These are phyloP conservation scores for Dinothrombium tinctorium DNA, from an alignment of 1,140 invertebrate genomes.

Conservation along the genomic window DNA sequence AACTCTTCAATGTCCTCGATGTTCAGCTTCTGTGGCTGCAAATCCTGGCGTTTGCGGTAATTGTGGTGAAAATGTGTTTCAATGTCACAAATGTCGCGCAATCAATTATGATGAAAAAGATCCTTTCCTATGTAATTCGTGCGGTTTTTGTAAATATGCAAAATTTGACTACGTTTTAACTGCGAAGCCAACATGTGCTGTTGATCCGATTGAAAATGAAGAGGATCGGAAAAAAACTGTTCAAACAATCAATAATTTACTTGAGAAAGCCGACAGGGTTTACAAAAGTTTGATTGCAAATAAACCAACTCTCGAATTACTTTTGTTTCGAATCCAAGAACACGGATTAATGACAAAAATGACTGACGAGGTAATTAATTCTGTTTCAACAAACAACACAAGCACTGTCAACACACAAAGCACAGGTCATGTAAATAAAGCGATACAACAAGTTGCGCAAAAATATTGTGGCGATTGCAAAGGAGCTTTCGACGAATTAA, in stretches of 20 bases:
- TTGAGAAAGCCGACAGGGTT: constrained; percentile 82
- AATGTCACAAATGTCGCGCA: constrained; percentile 46
- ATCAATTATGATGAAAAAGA: constrained; percentile 99
- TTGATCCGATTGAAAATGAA: constrained; percentile 88
- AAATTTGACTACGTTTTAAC: constrained; percentile 85
- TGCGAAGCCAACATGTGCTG: constrained; percentile 70
- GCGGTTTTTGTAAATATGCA: constrained; percentile 98
- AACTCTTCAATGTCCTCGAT: constrained; percentile 68
- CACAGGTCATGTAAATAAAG: constrained; percentile 27
- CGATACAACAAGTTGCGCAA: constrained; percentile 41
- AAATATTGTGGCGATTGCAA: constrained; percentile 87
- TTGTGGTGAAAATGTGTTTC: constrained; percentile 95
- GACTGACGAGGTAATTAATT: constrained; percentile 28
- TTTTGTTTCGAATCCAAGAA: constrained; percentile 49
- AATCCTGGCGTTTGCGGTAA: constrained; percentile 92
- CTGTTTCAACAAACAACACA: not conserved
- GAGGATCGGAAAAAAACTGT: constrained; percentile 89
- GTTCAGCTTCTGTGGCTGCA: constrained; percentile 80
- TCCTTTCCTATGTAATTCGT: constrained; percentile 91
- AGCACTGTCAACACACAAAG: constrained; percentile 17
- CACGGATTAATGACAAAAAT: constrained; percentile 35
- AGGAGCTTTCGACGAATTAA: constrained; percentile 78
- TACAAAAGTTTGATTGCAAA: constrained; percentile 65
- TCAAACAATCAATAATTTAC: constrained; percentile 54
- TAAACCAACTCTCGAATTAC: constrained; percentile 62